These are phyloP conservation scores for Rhegmatorhina hoffmannsi DNA, from an alignment of 2,113 vertebrate genomes.

Conservation along the genomic window DNA sequence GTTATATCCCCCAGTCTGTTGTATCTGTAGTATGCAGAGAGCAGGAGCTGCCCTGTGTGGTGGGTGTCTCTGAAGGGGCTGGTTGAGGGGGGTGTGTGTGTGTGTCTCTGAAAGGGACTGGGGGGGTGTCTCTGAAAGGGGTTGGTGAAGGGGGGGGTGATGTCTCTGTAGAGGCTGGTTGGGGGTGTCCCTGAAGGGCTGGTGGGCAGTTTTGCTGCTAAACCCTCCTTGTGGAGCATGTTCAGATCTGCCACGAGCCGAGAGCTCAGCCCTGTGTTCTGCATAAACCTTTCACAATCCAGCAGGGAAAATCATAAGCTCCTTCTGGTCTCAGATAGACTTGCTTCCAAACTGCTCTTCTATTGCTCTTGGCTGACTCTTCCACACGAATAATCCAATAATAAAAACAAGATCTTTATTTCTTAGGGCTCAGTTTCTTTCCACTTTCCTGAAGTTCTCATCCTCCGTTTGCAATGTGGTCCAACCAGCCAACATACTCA, in stretches of 20 bases:
- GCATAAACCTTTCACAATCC: neutral
- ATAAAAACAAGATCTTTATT: neutral
- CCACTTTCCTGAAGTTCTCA: neutral
- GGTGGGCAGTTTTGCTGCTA: neutral
- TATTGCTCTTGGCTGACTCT: neutral
- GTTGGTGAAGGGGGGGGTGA: too few relatives aligned
- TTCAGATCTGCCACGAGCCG: neutral
- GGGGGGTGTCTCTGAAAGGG: neutral
- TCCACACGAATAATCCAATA: neutral
- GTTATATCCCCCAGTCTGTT: neutral
- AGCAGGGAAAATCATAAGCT: neutral
- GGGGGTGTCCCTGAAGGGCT: neutral
- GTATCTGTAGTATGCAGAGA: neutral
- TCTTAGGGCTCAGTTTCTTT: neutral
- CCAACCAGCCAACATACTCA: neutral
- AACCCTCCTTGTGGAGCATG: rapidly evolving
- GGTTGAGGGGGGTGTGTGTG: too few relatives aligned
- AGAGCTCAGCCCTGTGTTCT: neutral
- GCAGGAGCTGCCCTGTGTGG: neutral
- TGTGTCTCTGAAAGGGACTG: neutral
- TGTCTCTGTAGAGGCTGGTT: too few relatives aligned
- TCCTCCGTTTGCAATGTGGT: neutral
- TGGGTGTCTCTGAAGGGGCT: neutral
- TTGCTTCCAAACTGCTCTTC: neutral
- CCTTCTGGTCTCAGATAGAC: neutral